phyloP scores from a whole-genome alignment of 2,797 vertebrate species.

The Cuculus canorus region DNA sequence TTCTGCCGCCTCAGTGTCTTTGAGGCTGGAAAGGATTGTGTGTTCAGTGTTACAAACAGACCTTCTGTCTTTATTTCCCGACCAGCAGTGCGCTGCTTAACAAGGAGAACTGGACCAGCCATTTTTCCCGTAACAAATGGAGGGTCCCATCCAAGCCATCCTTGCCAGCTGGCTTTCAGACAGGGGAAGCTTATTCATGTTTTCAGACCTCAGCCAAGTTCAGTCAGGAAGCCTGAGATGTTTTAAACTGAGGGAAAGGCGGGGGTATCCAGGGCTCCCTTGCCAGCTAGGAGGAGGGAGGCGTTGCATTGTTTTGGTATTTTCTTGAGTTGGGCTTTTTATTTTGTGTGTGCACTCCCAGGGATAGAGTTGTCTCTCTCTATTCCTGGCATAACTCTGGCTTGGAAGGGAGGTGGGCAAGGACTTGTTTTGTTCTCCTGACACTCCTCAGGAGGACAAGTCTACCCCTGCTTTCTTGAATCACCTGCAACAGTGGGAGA shows the following conservation, averaged over 20 bases:
- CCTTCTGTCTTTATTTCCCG: slow-evolving; percentile 18
- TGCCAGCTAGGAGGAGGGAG: slow-evolving; percentile 34
- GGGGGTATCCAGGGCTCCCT: neutral
- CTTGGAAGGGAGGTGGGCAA: neutral
- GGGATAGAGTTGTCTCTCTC: slow-evolving; percentile 23
- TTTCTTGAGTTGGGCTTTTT: neutral
- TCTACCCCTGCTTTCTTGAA: slow-evolving; percentile 28
- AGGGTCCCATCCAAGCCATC: neutral
- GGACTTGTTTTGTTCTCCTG: neutral
- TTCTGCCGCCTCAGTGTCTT: neutral
- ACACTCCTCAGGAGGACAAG: neutral
- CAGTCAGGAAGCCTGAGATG: slow-evolving; percentile 59
- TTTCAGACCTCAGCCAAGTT: slow-evolving; percentile 60
- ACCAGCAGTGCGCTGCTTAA: neutral
- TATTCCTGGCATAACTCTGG: neutral
- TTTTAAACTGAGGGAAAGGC: neutral
- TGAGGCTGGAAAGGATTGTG: slow-evolving; percentile 41
- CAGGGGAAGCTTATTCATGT: slow-evolving; percentile 63
- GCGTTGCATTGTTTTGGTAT: accelerated
- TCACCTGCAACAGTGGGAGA: neutral
- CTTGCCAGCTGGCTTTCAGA: slow-evolving; percentile 56
- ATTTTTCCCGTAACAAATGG: neutral
- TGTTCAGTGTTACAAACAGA: slow-evolving; percentile 25
- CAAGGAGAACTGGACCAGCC: neutral
- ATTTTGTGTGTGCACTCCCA: neutral